phyloP scores from a whole-genome alignment of 2,113 vertebrate genomes.

The Pachycephala philippinensis region DNA sequence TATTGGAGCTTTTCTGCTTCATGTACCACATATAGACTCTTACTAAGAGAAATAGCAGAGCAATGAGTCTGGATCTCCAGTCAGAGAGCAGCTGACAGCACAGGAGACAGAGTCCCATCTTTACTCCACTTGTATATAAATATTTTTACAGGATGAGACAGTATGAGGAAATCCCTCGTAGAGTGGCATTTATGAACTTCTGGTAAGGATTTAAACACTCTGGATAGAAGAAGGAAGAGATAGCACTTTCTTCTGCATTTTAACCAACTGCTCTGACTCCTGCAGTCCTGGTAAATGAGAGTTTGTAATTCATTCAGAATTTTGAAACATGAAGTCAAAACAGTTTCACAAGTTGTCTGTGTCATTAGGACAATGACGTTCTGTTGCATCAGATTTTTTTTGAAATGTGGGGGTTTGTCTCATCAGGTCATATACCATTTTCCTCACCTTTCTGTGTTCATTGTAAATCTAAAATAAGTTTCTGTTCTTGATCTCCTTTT shows the following conservation, averaged over 20 bases:
- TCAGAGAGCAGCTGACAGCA: not conserved
- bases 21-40: not conserved
- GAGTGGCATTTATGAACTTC: not conserved
- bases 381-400: not conserved
- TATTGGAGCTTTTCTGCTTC: not conserved
- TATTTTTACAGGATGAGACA: not conserved
- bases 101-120: not conserved
- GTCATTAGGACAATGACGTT: not conserved
- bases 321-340: not conserved
- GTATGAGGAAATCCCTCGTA: not conserved
- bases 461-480: not conserved
- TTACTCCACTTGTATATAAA: not conserved
- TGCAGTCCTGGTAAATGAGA: not conserved
- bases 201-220: not conserved
- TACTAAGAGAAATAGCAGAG: not conserved
- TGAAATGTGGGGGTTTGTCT: not conserved
- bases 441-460: not conserved
- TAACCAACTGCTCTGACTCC: not conserved
- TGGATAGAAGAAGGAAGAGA: not conserved
- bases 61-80: not conserved
- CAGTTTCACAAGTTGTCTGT: not conserved
- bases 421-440: not conserved
- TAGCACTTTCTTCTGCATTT: not conserved
- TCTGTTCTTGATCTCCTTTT: not conserved
- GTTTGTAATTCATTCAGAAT: not conserved